Conservation (phyloP, 2,797 vertebrate genomes). For the Dicrostonyx torquatus region DNA sequence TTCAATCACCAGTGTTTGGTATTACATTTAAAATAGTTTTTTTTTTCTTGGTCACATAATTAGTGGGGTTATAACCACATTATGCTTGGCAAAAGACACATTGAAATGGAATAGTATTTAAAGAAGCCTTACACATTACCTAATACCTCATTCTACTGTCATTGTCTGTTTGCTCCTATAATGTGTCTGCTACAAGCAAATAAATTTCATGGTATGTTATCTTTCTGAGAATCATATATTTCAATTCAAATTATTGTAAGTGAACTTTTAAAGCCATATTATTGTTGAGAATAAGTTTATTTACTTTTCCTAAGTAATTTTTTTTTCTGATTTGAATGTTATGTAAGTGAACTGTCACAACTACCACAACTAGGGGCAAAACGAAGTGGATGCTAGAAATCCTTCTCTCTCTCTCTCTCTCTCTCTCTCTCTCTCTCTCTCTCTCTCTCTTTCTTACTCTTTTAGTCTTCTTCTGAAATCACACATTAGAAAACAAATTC, state of each 20-base stretch:
- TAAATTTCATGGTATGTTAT: not conserved
- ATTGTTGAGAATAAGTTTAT: not conserved
- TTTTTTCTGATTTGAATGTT: conserved; percentile 1
- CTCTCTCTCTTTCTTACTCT: not conserved
- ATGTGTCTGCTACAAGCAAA: not conserved
- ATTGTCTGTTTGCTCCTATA: not conserved
- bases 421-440: no score
- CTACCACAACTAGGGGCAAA: conserved; percentile 45
- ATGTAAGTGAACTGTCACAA: not conserved
- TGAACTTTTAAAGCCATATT: not conserved
- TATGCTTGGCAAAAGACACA: not conserved
- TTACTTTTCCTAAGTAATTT: not conserved
- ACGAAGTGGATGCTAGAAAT: not conserved
- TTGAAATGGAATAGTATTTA: not conserved
- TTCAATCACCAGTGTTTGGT: not conserved
- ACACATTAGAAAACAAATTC: conserved; percentile 66
- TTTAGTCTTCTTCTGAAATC: not conserved
- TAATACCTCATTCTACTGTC: not conserved
- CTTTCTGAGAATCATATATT: no score
- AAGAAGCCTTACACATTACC: not conserved
- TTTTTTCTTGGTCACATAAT: not conserved
- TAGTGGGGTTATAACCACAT: not conserved
- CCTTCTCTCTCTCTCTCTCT: not conserved
- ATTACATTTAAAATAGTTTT: not conserved
- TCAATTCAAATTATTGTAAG: not conserved